Conservation (phyloP, 2,797 vertebrate species). For the Prionace glauca region DNA sequence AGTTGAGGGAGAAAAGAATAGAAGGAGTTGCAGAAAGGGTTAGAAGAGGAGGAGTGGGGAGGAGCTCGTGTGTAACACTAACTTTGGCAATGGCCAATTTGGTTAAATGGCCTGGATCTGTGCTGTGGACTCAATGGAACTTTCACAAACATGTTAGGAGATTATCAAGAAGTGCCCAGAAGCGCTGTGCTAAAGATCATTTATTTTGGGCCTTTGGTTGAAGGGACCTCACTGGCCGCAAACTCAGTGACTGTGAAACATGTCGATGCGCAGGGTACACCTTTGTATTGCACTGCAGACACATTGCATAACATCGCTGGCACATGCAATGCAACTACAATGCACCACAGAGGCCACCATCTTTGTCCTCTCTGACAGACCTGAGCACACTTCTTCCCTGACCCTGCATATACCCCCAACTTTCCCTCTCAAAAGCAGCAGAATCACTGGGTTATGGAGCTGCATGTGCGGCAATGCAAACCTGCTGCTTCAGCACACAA, state of each 20-base stretch:
- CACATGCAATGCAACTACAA: constrained; percentile 99
- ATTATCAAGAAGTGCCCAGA: background rate
- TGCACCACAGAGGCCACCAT: constrained; percentile 83
- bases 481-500: background rate
- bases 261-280: constrained; percentile 56
- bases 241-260: background rate
- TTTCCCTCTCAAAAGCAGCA: constrained; percentile 24
- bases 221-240: background rate
- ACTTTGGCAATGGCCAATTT: background rate
- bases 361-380: constrained; percentile 47
- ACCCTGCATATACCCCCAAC: background rate
- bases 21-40: background rate
- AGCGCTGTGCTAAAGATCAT: too few relatives aligned
- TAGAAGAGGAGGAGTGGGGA: background rate
- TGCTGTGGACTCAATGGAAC: background rate
- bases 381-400: constrained; percentile 9
- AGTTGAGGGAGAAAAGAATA: background rate
- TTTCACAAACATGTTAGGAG: background rate
- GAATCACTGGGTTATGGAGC: background rate
- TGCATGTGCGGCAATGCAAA: background rate
- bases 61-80: background rate
- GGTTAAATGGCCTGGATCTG: background rate
- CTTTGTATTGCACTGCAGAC: constrained; percentile 93
- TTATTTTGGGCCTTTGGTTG: background rate
- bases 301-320: constrained; percentile 79